Base-by-base conservation (phyloP, 2,888 invertebrate genomes). In the Lypha dubia region DNA sequence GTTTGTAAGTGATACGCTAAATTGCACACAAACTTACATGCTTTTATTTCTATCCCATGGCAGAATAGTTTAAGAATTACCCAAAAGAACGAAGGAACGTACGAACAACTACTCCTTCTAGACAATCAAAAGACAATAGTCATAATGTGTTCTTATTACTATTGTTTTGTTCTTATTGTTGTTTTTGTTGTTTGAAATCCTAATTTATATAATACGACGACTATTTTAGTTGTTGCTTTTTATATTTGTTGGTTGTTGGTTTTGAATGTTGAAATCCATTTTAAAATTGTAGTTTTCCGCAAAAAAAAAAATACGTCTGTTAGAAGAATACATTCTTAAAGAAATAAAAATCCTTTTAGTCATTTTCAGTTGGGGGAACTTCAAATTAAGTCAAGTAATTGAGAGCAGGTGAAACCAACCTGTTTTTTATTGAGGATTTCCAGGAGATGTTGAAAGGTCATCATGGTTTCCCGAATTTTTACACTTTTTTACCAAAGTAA, bases 71-170 rank as follows among this genome's bases (percentile, higher is more conserved):
- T 51, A 77, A 68, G 77, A 49, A 51, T 70, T 60, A 60, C n/a
- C 13, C 44, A n/a, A n/a, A n/a, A n/a, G n/a, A n/a, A n/a, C n/a
- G n/a, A n/a, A n/a, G 41, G 11, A 53, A 63, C 46, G n/a, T n/a
- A n/a, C n/a, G n/a, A n/a, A n/a, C n/a, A n/a, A n/a, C n/a, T 70
- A 82, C 70, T 56, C 75, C 62, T 75, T 51, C 49, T 49, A 82
- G 81, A 76, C 81, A 70, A 81, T 81, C 81, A 76, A 81, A 81
- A 81, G 75, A 75, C 75, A 81, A 82, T 82, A 63, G 63, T 75
- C 75, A 28, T 81, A 81, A 73, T 79, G 71, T 65, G 63, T 38
- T 65, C 46, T 17, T 65, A 46, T 80, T 75, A 17, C 60, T 28
- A 62, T 71, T 58, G 20, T 58, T 22, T 41, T 70, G 41, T 58